Base-by-base conservation (phyloP, 2,113 vertebrate genomes). In the Myotis davidii region DNA sequence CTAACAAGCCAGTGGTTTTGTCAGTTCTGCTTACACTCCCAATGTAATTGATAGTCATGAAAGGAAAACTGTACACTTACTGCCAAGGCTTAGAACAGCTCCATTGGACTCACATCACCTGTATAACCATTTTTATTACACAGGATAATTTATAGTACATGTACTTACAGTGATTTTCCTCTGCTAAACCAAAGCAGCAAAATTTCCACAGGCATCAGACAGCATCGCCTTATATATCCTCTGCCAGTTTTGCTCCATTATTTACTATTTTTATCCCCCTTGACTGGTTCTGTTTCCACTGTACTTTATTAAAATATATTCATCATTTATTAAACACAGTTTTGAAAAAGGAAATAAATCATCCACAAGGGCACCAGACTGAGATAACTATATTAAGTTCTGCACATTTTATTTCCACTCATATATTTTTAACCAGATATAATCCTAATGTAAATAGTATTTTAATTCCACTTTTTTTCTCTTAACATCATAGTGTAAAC, bases 381-480 rank as follows among this genome's bases (percentile, higher is more conserved):
- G 72, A 64, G 0, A 2, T 18, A 83, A 39, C 6, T 54, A 10
- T 72, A n/a, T 61, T 79, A 82, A 64, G 7, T 73, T 90, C 59
- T 45, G 6, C 5, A 64, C 9, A 74, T 87, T 94, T 90, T 91
- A 52, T 85, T 94, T 88, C 67, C 14, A 69, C 48, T 95, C 59
- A 74, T 25, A 32, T 50, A 90, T 50, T 79, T 90, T 94, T 70
- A 94, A 83, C 79, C 72, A 95, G 76, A 82, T 78, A 9, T 4
- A 23, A 74, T 92, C 67, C 48, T 56, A 85, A 93, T 54, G 10
- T 61, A 52, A 23, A 25, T 29, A 92, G 45, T 81, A 39, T 83
- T 93, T 81, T 82, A 94, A 85, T 92, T 93, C 34, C n/a, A 86
- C 50, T 65, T n/a, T 88, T 88, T 87, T 84, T 14, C 48, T 73